Evolutionary conservation across 2,888 invertebrate genomes (phyloP).

Genomic region (Pseudococcus longispinus): DNA sequence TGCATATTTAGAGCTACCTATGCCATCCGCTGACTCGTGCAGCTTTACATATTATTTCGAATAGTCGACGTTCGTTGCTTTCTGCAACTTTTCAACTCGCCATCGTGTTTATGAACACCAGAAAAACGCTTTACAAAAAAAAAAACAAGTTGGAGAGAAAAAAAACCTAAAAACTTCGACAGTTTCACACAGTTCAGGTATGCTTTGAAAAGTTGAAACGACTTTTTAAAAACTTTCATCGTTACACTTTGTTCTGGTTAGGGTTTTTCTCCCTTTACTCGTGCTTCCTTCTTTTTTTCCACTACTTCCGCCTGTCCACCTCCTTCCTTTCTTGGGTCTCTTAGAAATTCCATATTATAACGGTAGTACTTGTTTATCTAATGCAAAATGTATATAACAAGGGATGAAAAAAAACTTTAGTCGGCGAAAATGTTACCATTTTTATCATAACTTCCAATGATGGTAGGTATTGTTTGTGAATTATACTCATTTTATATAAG

Average conservation of each 20-base stretch:
- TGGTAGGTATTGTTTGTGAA: constrained; percentile 11
- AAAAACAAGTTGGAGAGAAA: neutral
- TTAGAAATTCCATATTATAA: constrained; percentile 39
- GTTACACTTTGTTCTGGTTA: constrained; percentile 43
- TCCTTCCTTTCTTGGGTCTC: neutral
- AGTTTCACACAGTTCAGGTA: constrained; percentile 41
- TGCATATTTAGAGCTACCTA: neutral
- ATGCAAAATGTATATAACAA: constrained; percentile 41
- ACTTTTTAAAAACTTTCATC: constrained; percentile 46
- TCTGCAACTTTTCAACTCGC: constrained; percentile 27
- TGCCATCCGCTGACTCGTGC: neutral
- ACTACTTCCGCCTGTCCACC: neutral
- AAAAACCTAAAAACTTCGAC: constrained; percentile 42
- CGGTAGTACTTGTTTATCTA: constrained; percentile 33
- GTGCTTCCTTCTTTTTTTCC: neutral
- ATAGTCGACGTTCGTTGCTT: constrained; percentile 8
- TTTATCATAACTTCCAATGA: constrained; percentile 28
- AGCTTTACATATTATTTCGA: constrained; percentile 1
- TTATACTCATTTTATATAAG: constrained; percentile 7
- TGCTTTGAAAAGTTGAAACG: constrained; percentile 39
- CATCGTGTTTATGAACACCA: constrained; percentile 42
- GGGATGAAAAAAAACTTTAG: constrained; percentile 24
- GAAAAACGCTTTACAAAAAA: constrained; percentile 8
- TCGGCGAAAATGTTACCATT: constrained; percentile 35
- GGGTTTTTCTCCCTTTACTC: neutral